These are phyloP conservation scores for Scaptomyza hsui DNA, from an alignment of 1,140 invertebrate species.

Conservation along the genomic window DNA sequence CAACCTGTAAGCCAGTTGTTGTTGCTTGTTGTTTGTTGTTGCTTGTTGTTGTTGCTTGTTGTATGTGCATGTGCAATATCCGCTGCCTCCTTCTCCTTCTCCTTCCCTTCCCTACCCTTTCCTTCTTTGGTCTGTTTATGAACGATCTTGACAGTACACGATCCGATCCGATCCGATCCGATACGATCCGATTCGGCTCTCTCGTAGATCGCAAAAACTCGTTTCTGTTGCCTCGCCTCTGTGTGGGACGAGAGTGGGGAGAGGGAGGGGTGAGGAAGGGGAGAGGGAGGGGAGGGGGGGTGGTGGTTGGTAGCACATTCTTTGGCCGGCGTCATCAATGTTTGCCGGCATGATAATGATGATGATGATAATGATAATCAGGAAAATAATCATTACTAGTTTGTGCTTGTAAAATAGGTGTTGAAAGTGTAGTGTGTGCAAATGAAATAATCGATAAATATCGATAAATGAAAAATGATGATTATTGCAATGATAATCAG, in stretches of 20 bases:
- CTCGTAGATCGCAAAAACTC: slow-evolving; percentile 45
- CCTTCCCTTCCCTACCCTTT: background rate
- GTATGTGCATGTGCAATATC: slow-evolving; percentile 24
- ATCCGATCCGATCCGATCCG: background rate
- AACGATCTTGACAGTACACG: slow-evolving; percentile 50
- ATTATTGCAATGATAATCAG: slow-evolving; percentile 25
- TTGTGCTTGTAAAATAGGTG: slow-evolving; percentile 37
- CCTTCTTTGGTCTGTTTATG: slow-evolving; percentile 37
- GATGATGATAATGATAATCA: slow-evolving; percentile 27
- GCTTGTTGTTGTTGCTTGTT: slow-evolving; percentile 19
- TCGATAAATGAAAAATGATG: slow-evolving; percentile 29
- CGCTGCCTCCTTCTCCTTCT: too few relatives aligned
- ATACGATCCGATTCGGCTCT: slow-evolving; percentile 4
- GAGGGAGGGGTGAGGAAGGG: slow-evolving; percentile 1
- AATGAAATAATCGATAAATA: too few relatives aligned
- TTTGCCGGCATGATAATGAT: slow-evolving; percentile 50
- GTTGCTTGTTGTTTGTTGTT: slow-evolving; percentile 21
- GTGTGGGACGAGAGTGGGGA: background rate
- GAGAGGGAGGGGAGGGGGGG: background rate
- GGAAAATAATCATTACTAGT: slow-evolving; percentile 41
- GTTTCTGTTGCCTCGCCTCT: slow-evolving; percentile 43
- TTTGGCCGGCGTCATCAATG: slow-evolving; percentile 71
- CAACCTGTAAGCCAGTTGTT: slow-evolving; percentile 39
- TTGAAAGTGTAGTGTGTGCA: background rate
- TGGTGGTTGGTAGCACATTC: slow-evolving; percentile 53